phyloP scores from a whole-genome alignment of 2,113 vertebrate genomes.

The Pollachius pollachius region DNA sequence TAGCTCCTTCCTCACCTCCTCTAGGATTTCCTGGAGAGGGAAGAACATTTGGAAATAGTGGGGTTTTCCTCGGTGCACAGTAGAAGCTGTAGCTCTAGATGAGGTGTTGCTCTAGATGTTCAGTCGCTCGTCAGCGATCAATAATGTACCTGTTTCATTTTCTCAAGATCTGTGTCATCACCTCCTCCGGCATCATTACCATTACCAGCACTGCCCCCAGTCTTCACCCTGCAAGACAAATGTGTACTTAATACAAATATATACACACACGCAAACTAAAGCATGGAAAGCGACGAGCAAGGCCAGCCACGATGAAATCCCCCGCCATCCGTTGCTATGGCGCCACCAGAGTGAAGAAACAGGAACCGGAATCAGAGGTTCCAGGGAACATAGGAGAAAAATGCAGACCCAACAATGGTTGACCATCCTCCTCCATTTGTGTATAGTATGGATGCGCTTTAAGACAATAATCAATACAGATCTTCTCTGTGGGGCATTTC shows the following conservation, averaged over 20 bases:
- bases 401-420: too few relatives aligned
- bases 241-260: constrained; percentile 16
- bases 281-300: too few relatives aligned
- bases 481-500: too few relatives aligned
- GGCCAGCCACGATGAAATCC: too few relatives aligned
- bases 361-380: background rate
- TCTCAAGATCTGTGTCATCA: constrained; percentile 84
- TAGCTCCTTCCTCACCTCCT: constrained; percentile 87
- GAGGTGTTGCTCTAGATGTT: background rate
- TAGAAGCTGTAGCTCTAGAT: background rate
- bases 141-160: constrained; percentile 83
- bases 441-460: too few relatives aligned
- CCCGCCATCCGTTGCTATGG: background rate
- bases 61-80: background rate
- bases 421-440: too few relatives aligned
- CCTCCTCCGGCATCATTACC: constrained; percentile 60
- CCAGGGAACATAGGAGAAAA: background rate
- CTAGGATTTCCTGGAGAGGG: constrained; percentile 81
- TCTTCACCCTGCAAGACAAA: constrained; percentile 73
- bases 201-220: constrained; percentile 53
- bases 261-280: background rate
- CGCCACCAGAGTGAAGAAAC: background rate
- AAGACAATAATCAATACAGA: too few relatives aligned
- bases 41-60: constrained; percentile 1
- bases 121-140: background rate